Percentiles rank a stretch among this genome's conserved stretches.
phyloP scores from a whole-genome alignment of 2,888 invertebrate genomes.

The Acronicta leporina region DNA sequence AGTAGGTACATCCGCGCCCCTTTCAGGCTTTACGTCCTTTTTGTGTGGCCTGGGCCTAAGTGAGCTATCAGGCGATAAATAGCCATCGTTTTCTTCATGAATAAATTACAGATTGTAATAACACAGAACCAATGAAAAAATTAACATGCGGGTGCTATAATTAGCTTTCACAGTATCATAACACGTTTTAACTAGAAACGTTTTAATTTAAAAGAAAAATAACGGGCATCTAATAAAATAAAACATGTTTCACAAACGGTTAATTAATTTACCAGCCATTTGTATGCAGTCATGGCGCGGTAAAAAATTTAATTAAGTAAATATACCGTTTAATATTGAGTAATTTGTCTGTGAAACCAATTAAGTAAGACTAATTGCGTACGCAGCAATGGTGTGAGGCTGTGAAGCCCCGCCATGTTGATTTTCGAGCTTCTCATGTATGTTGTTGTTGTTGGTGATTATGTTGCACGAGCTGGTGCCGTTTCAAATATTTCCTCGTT shows the following conservation, averaged over 20 bases:
- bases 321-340: constrained; percentile 51
- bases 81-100: not conserved
- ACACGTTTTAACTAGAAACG: constrained; percentile 30
- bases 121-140: not conserved
- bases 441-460: constrained; percentile 20
- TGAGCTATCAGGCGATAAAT: too few relatives aligned
- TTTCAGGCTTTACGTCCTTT: too few relatives aligned
- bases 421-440: constrained; percentile 22
- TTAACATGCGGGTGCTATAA: constrained; percentile 10
- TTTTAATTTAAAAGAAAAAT: too few relatives aligned
- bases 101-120: not conserved
- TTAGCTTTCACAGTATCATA: constrained; percentile 23
- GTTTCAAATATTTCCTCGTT: not conserved
- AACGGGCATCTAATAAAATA: constrained; percentile 17
- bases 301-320: constrained; percentile 44
- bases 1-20: too few relatives aligned
- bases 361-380: constrained; percentile 59
- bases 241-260: constrained; percentile 21
- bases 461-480: constrained; percentile 10
- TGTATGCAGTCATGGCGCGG: constrained; percentile 43
- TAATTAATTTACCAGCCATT: constrained; percentile 40
- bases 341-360: constrained; percentile 59
- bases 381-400: constrained; percentile 22
- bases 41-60: too few relatives aligned
- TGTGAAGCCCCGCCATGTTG: constrained; percentile 24